Conservation (phyloP, 2,888 invertebrate species). For the Petrophora chlorosata region DNA sequence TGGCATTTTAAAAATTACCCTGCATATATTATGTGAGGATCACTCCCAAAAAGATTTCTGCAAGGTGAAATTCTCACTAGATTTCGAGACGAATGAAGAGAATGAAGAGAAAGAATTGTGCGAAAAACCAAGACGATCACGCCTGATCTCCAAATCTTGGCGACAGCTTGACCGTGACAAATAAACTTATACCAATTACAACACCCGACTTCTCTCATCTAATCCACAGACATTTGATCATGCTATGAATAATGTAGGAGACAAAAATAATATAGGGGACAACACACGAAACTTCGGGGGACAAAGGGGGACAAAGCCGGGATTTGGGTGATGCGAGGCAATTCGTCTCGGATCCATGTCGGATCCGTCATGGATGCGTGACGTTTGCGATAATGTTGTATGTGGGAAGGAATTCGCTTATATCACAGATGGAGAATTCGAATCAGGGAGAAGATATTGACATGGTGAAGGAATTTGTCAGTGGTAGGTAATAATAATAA, state of each 20-base stretch:
- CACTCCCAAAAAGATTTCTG: no score
- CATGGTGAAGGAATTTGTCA: not conserved
- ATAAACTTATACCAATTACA: constrained; percentile 18
- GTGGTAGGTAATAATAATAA: no score
- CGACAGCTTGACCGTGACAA: constrained; percentile 23
- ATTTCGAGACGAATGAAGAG: no score
- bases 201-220: constrained; percentile 5
- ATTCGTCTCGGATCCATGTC: constrained; percentile 75
- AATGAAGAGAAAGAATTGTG: no score
- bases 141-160: not conserved
- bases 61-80: no score
- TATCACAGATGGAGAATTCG: not conserved
- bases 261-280: constrained; percentile 43
- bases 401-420: constrained; percentile 9
- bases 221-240: constrained; percentile 16
- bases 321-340: constrained; percentile 57
- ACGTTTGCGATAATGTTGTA: constrained; percentile 32
- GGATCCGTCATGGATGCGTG: constrained; percentile 42
- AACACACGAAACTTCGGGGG: constrained; percentile 12
- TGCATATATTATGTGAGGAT: no score
- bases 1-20: no score
- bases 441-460: not conserved
- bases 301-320: constrained; percentile 51
- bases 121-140: no score
- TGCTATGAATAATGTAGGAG: constrained; percentile 38